Evolutionary conservation across 2,888 invertebrate species (phyloP).

Genomic region (Drosophila barbarae): DNA sequence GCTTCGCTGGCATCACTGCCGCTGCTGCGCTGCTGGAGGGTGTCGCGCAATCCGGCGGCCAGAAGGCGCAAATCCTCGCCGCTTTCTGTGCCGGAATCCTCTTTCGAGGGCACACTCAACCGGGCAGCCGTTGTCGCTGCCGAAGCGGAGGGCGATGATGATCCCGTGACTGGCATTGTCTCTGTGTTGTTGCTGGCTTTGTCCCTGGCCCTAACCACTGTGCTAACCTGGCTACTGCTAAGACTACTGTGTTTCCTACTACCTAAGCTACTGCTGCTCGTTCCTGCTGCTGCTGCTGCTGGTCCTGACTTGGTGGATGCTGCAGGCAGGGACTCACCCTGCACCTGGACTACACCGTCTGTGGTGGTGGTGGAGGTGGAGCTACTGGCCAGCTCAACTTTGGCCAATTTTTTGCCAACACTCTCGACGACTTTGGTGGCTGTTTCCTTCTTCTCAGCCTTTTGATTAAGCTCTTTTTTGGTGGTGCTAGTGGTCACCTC

Average conservation of each 20-base stretch:
- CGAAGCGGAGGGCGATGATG: background rate
- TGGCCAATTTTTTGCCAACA: constrained; percentile 54
- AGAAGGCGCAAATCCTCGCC: constrained; percentile 84
- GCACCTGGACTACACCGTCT: constrained; percentile 54
- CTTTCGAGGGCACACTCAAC: constrained; percentile 79
- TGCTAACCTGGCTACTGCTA: constrained; percentile 55
- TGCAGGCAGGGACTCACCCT: constrained; percentile 88
- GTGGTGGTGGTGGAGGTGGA: constrained; percentile 33
- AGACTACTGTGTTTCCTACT: constrained; percentile 57
- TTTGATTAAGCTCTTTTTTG: constrained; percentile 15
- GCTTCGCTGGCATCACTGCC: constrained; percentile 80
- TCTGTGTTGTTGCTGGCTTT: constrained; percentile 30
- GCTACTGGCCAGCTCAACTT: constrained; percentile 53
- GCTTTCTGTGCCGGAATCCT: constrained; percentile 85
- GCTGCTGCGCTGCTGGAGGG: constrained; percentile 80
- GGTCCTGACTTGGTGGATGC: constrained; percentile 24
- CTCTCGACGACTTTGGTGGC: constrained; percentile 35
- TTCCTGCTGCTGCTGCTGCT: constrained; percentile 34
- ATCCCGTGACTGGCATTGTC: constrained; percentile 27
- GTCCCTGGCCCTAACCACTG: constrained; percentile 37
- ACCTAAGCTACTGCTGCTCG: constrained; percentile 51
- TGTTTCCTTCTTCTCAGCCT: constrained; percentile 25
- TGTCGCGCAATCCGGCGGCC: constrained; percentile 81
- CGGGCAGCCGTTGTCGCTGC: constrained; percentile 35
- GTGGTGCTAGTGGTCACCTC: constrained; percentile 1